Evolutionary conservation across 2,888 invertebrate species (phyloP), one percentile per base, ranked within the genome.

Genomic region (Agrochola macilenta): DNA sequence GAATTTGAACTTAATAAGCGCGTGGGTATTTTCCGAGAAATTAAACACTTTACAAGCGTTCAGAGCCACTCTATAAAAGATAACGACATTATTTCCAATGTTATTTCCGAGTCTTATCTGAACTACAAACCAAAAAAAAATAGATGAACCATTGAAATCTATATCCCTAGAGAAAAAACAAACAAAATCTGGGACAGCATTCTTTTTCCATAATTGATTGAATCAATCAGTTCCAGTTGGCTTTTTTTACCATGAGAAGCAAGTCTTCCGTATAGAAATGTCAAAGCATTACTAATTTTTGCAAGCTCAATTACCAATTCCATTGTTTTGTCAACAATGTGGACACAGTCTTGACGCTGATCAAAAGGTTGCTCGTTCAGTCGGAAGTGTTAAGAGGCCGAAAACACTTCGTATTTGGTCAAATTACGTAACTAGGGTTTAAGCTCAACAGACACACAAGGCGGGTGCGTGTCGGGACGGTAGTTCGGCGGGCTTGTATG

Each of bases 221-320:
- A 81, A 79, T 77, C 73, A 63, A 72, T 85, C 65, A 72, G 82
- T 65, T 26, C 68, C 74, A 73, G 39, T 57, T 63, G 26, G 5
- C 71, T 79, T 84, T 83, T 78, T 74, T 81, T 69, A 68, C 68
- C 77, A 76, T 79, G 79, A 52, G 79, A 81, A 76, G 60, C 43
- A 63, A 74, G 64, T 65, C 81, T 86, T 79, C 70, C 79, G 73
- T 68, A 54, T 17, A 61, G 20, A 72, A 83, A 85, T 79, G 77
- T 85, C 83, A 83, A 78, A 46, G 46, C 63, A 26, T 70, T 49
- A 30, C 76, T 8, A 76, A 84, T 65, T 74, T 85, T 76, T 43
- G 61, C 69, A 71, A 74, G 63, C 46, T 3, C 35, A 73, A 79
- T 81, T 65, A 73, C 1, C 49, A 5, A 72, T 70, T 71, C 0